Base-by-base conservation (phyloP, 2,797 vertebrate genomes). In the Danio tinwini region DNA sequence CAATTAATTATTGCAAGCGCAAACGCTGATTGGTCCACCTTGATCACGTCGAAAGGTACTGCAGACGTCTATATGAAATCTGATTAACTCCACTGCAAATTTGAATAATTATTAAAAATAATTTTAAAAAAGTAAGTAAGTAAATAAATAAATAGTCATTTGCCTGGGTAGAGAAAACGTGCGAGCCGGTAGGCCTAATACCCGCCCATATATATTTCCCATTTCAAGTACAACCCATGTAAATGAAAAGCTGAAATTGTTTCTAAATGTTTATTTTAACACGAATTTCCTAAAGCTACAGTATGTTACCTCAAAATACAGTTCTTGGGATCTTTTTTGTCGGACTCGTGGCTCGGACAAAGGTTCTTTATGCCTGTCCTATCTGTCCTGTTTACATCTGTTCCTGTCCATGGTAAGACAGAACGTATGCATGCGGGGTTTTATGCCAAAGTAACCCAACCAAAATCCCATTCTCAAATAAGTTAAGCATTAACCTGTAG, bases 21-120 rank as follows among this genome's bases (percentile, higher is more conserved):
- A 50, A 40, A 55, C 2, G 17, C 17, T 55, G 17, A 76, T 64
- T 75, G 61, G 74, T 53, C 40, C 19, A 75, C 1, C 17, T 42
- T n/a, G 2, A 65, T 5, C 17, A 55, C 49, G 3, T n/a, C 2
- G 47, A 49, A 75, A 44, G 17, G 59, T 5, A 1, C 37, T 7
- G 6, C 11, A 55, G n/a, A 1, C 3, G 14, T 29, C 21, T 6
- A 14, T 0, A 6, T 21, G 1, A 53, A 53, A 39, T 9, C 0
- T 17, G 11, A 13, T 7, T 21, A 52, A 53, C 5, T 10, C 11
- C n/a, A 6, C 6, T 5, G 4, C n/a, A 44, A 42, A 14, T 12
- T 19, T 42, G 11, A 56, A 7, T 19, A 55, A 37, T 29, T 6
- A 7, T 71, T 71, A 21, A 71, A 6, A 2, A 12, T 42, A n/a